These are phyloP conservation scores for Zaprionus taronus DNA, from an alignment of 1,140 invertebrate species.

Conservation along the genomic window DNA sequence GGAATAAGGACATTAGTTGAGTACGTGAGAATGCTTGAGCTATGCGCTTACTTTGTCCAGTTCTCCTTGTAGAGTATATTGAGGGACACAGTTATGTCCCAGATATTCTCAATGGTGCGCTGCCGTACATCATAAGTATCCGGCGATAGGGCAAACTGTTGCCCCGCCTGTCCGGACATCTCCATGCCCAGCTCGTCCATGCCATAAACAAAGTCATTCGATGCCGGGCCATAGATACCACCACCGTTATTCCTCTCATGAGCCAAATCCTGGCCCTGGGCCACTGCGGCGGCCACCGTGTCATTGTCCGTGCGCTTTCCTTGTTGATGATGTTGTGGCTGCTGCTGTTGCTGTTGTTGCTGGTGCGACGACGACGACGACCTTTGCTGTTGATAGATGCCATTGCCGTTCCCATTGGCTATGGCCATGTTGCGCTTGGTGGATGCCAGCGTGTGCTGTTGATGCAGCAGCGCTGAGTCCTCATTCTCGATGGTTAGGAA, in stretches of 20 bases:
- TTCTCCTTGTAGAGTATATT: constrained; percentile 98
- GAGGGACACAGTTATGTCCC: constrained; percentile 96
- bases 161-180: constrained; percentile 4
- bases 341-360: constrained; percentile 17
- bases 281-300: constrained; percentile 62
- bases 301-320: constrained; percentile 64
- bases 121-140: constrained; percentile 87
- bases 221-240: constrained; percentile 46
- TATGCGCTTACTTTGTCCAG: constrained; percentile 90
- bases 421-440: constrained; percentile 85
- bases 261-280: constrained; percentile 47
- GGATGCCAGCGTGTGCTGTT: constrained; percentile 88
- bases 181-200: constrained; percentile 71
- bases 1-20: neutral
- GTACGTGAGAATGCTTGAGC: constrained; percentile 12
- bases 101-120: constrained; percentile 94
- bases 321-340: constrained; percentile 51
- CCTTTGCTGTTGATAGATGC: constrained; percentile 64
- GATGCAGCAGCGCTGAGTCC: constrained; percentile 88
- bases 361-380: constrained; percentile 18
- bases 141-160: constrained; percentile 85
- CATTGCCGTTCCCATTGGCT: constrained; percentile 48
- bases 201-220: constrained; percentile 76
- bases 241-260: constrained; percentile 40
- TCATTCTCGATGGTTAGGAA: constrained; percentile 95